Percentiles rank a stretch among this genome's conserved stretches.
phyloP scores from a whole-genome alignment of 1,140 invertebrate species.

The Aphelenchoides avenae region DNA sequence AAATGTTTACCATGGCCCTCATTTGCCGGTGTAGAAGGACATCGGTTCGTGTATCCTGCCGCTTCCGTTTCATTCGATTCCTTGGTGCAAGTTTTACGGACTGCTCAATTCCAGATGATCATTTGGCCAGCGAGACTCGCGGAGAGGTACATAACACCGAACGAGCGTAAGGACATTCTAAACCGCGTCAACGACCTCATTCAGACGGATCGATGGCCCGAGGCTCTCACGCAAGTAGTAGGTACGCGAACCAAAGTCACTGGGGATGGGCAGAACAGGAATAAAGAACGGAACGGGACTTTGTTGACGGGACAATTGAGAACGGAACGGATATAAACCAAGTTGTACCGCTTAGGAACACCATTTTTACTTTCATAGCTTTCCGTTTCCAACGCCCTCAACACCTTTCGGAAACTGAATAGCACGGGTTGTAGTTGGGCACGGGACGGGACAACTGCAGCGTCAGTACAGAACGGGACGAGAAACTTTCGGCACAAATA shows the following conservation, averaged over 20 bases:
- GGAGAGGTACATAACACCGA: constrained; percentile 50
- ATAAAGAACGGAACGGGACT: too few species aligned
- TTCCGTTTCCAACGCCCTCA: constrained; percentile 2
- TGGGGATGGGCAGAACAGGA: too few species aligned
- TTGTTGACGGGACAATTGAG: constrained; percentile 21
- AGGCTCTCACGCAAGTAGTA: constrained; percentile 35
- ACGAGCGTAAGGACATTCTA: constrained; percentile 52
- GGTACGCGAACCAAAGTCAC: constrained; percentile 21
- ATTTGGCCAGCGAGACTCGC: constrained; percentile 57
- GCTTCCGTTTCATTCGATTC: too few species aligned
- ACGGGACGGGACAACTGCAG: too few species aligned
- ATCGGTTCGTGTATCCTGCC: constrained; percentile 18
- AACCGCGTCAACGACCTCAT: constrained; percentile 52
- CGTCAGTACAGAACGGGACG: too few species aligned
- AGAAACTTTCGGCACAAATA: too few species aligned
- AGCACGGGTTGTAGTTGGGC: constrained; percentile 2
- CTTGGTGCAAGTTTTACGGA: too few species aligned
- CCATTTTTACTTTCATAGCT: too few species aligned
- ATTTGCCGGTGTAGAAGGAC: too few species aligned
- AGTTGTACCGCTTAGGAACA: background rate
- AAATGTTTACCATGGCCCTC: background rate
- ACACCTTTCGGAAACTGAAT: constrained; percentile 8
- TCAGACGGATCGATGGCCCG: constrained; percentile 51
- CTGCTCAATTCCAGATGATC: constrained; percentile 51
- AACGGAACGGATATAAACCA: constrained; percentile 1